These are phyloP conservation scores for Spodoptera litura DNA, from an alignment of 1,140 invertebrate species.

Conservation along the genomic window DNA sequence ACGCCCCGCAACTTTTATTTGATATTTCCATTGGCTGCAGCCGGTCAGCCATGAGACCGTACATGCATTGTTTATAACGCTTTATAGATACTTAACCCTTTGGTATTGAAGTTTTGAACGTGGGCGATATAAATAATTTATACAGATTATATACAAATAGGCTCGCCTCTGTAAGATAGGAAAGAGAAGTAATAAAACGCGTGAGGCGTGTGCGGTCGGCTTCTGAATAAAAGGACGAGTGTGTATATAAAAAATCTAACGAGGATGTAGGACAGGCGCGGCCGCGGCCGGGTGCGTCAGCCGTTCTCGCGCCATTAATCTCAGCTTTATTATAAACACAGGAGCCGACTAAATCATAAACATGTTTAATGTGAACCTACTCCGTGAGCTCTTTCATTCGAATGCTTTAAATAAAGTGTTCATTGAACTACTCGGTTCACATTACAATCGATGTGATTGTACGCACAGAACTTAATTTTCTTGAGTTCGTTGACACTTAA, in stretches of 20 bases:
- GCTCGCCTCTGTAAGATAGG: constrained; percentile 55
- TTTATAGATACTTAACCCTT: constrained; percentile 1
- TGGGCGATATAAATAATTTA: constrained; percentile 49
- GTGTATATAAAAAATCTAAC: constrained; percentile 68
- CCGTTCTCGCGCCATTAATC: constrained; percentile 72
- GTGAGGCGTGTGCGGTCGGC: constrained; percentile 66
- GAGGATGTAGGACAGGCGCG: constrained; percentile 68
- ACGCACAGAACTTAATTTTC: neutral
- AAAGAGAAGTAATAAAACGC: constrained; percentile 72
- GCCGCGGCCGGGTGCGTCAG: constrained; percentile 49
- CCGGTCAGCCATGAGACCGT: constrained; percentile 31
- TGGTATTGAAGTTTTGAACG: neutral
- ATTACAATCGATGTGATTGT: neutral
- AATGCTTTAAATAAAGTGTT: constrained; percentile 52
- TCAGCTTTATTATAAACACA: constrained; percentile 81
- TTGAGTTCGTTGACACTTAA: constrained; percentile 8
- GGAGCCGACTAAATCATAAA: constrained; percentile 78
- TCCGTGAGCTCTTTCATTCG: constrained; percentile 54
- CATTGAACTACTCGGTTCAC: constrained; percentile 32
- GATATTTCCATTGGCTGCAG: constrained; percentile 14
- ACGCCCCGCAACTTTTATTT: constrained; percentile 50
- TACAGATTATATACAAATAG: constrained; percentile 53
- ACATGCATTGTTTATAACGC: constrained; percentile 42
- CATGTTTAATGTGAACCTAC: constrained; percentile 69
- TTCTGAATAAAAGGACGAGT: constrained; percentile 71